Base-by-base conservation (phyloP, 2,113 vertebrate genomes). In the Neomonachus schauinslandi region DNA sequence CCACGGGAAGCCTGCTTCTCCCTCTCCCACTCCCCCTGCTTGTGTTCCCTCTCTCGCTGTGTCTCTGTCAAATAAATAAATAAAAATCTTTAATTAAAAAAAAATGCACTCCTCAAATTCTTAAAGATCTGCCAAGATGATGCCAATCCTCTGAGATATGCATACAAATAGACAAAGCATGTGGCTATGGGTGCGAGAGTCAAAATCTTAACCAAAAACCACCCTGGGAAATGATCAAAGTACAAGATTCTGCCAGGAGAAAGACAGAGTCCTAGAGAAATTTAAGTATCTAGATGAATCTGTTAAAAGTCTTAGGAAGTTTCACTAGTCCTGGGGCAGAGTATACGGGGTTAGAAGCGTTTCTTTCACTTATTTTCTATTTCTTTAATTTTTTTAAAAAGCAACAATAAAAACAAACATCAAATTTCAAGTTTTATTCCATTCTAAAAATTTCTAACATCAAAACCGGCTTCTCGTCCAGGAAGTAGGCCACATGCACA, bases 401-500 rank as follows among this genome's bases (percentile, higher is more conserved):
- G 16, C 55, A 92, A 67, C 51, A 31, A 55, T 46, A 46, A 79
- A 95, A 89, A 89, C 42, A 90, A 92, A 72, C 11, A 94, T n/a
- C 55, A 76, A 92, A 77, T 93, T 91, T 72, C 28, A 85, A 89
- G 74, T 42, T 92, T 72, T 18, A 93, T 51, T 13, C 4, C 63
- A 79, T 76, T 74, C 71, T 46, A 72, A 91, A 76, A 95, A 51
- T 46, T 81, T 79, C n/a, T 76, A 94, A 96, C 39, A 87, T 72
- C 33, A 61, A 83, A 95, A 49, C 65, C 61, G 55, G 4, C 67
- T 95, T 95, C 86, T 84, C 80, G 69, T 49, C 61, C 81, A 82
- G 55, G 22, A 94, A 94, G 26, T 53, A 92, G 72, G 72, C 21
- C 88, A 95, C n/a, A 77, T 1, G 24, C 63, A 86, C 16, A 91